These are phyloP conservation scores for Phymorhynchus buccinoides DNA, from an alignment of 1,140 invertebrate species.

Conservation along the genomic window DNA sequence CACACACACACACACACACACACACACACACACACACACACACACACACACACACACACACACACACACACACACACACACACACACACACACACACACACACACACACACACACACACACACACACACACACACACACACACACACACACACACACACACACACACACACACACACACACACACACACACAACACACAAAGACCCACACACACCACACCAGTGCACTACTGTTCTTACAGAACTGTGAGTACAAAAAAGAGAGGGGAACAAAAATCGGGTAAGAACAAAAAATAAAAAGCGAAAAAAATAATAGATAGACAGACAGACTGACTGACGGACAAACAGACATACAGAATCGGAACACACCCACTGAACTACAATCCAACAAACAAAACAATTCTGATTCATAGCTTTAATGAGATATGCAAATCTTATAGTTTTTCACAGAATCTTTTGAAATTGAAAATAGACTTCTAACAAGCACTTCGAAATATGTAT, in stretches of 20 bases:
- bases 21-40: no score
- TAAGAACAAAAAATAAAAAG: neutral
- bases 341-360: constrained; percentile 39
- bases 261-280: neutral
- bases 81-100: constrained; percentile 12
- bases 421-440: no score
- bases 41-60: neutral
- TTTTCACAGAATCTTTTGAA: no score
- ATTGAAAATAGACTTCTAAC: no score
- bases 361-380: constrained; percentile 18
- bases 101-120: neutral
- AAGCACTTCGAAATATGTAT: no score
- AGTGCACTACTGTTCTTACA: no score
- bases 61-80: constrained; percentile 8
- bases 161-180: constrained; percentile 11
- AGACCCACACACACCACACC: neutral
- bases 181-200: no score
- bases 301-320: neutral
- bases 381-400: no score
- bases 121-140: constrained; percentile 17
- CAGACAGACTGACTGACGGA: neutral
- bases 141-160: constrained; percentile 17
- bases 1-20: neutral
- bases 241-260: no score
- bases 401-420: no score